Evolutionary conservation across 2,797 vertebrate genomes (phyloP).

Genomic region (Pseudochaenichthys georgianus): DNA sequence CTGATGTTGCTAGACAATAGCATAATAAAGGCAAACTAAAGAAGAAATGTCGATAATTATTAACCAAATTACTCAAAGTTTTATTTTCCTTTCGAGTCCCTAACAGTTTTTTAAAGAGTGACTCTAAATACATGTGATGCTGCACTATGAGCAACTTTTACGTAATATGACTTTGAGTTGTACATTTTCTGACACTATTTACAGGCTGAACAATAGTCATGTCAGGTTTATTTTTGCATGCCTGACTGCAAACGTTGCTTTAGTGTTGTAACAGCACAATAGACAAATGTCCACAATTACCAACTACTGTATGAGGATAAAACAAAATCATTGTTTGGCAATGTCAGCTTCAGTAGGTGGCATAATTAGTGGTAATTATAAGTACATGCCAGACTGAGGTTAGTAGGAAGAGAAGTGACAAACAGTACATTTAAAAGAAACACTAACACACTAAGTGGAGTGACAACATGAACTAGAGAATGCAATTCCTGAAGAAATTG

Average conservation of each 20-base stretch:
- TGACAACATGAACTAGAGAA: not conserved
- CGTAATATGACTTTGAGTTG: slow-evolving; percentile 14
- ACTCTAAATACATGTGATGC: not conserved
- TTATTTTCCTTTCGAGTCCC: not conserved
- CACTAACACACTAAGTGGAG: not conserved
- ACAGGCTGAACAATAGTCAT: slow-evolving; percentile 13
- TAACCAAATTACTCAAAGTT: not conserved
- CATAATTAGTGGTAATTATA: slow-evolving; percentile 1
- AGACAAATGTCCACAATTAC: slow-evolving; percentile 5
- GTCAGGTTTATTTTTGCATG: slow-evolving; percentile 3
- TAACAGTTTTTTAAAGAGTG: not conserved
- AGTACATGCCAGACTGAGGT: not conserved
- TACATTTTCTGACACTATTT: not conserved
- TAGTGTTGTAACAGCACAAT: slow-evolving; percentile 2
- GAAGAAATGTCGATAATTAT: not conserved
- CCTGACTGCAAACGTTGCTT: slow-evolving; percentile 3
- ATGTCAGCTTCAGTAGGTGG: not conserved
- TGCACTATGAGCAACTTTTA: not conserved
- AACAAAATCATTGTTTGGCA: not conserved
- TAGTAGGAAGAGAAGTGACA: not conserved
- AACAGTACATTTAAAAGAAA: not conserved
- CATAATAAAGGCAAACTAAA: not conserved
- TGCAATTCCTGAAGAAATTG: too few species aligned
- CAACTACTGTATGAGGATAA: not conserved
- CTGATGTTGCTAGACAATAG: not conserved